These are phyloP conservation scores for Lasioglossum villosulum DNA, from an alignment of 2,888 invertebrate genomes.

Conservation along the genomic window DNA sequence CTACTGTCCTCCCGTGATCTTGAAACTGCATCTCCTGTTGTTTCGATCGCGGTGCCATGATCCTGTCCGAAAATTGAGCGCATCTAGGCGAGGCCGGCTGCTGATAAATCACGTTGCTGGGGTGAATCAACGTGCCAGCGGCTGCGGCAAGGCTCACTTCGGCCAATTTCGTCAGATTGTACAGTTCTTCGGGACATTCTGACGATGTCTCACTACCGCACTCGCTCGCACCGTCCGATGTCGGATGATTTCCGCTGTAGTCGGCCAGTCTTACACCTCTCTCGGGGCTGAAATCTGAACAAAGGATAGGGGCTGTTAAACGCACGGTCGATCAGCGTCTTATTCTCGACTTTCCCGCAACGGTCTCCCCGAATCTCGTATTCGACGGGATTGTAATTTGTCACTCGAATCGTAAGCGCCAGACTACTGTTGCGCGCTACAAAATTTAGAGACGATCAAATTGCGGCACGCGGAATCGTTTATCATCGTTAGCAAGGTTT, in stretches of 20 bases:
- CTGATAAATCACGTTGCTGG: slow-evolving; percentile 75
- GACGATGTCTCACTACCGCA: slow-evolving; percentile 83
- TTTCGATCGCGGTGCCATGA: slow-evolving; percentile 44
- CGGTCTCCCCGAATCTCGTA: neutral
- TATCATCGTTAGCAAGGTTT: slow-evolving; percentile 50
- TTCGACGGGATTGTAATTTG: neutral
- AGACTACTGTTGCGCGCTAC: neutral
- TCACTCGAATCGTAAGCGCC: neutral
- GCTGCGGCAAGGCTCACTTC: slow-evolving; percentile 90
- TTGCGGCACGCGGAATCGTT: slow-evolving; percentile 39
- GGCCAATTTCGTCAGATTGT: slow-evolving; percentile 91
- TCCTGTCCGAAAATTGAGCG: slow-evolving; percentile 59
- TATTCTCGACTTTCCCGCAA: neutral
- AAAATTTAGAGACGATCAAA: slow-evolving; percentile 32
- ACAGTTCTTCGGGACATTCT: slow-evolving; percentile 88
- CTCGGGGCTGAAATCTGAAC: slow-evolving; percentile 80
- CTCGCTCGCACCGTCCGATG: slow-evolving; percentile 83
- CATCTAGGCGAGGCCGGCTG: slow-evolving; percentile 72
- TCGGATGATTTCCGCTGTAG: slow-evolving; percentile 80
- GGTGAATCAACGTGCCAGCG: slow-evolving; percentile 86
- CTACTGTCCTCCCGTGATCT: slow-evolving; percentile 44
- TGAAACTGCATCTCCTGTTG: slow-evolving; percentile 52
- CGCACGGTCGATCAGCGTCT: neutral
- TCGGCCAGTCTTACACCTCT: slow-evolving; percentile 78
- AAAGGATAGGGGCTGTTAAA: slow-evolving; percentile 17